phyloP scores from a whole-genome alignment of 2,113 vertebrate species.

The Coracopsis vasa region DNA sequence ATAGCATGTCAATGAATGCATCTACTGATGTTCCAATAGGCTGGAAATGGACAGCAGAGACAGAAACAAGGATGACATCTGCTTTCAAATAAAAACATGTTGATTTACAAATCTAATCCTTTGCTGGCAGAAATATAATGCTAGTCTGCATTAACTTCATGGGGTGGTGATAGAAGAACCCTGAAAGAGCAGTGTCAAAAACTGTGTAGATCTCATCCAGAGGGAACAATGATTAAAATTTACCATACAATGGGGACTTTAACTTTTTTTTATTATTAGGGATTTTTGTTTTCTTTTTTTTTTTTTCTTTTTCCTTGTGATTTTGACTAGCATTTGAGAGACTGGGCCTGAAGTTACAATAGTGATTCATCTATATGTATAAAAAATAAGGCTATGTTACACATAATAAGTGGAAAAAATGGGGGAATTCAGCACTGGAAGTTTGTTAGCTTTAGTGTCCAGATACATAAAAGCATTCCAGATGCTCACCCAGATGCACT shows the following conservation, averaged over 20 bases:
- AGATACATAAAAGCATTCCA: background rate
- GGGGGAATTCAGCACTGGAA: background rate
- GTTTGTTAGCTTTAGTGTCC: background rate
- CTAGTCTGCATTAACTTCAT: conserved; percentile 12
- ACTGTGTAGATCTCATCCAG: background rate
- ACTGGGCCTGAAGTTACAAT: background rate
- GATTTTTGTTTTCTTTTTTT: rapidly evolving
- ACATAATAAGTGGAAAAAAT: background rate
- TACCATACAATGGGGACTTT: background rate
- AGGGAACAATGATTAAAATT: conserved; percentile 43
- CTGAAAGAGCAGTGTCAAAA: background rate
- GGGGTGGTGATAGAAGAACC: background rate
- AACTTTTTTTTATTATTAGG: background rate
- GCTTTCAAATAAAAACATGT: conserved; percentile 47
- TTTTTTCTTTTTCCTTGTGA: rapidly evolving
- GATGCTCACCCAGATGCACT: background rate
- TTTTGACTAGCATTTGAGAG: background rate
- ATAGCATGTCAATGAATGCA: background rate
- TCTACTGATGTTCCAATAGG: background rate
- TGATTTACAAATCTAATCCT: conserved; percentile 55
- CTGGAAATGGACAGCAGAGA: background rate
- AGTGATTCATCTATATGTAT: background rate
- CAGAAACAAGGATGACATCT: background rate
- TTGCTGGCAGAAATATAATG: conserved; percentile 4
- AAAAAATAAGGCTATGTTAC: background rate